These are phyloP conservation scores for Pungitius pungitius DNA, from an alignment of 2,113 vertebrate genomes.

Conservation along the genomic window DNA sequence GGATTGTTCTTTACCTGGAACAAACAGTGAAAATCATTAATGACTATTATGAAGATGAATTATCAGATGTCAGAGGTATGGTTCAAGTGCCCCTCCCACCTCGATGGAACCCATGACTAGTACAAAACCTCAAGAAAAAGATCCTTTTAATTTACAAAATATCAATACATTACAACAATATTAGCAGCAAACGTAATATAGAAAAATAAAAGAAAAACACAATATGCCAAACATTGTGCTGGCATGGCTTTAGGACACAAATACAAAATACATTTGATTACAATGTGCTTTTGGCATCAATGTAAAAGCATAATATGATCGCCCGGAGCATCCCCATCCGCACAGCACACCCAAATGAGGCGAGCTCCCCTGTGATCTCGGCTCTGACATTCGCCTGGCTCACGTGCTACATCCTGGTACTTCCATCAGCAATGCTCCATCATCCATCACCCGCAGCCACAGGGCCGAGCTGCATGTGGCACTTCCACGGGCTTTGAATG, in stretches of 20 bases:
- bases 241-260: background rate
- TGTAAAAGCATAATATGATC: background rate
- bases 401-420: conserved; percentile 71
- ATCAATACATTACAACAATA: conserved; percentile 21
- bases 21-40: conserved; percentile 3
- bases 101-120: background rate
- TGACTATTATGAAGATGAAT: background rate
- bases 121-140: background rate
- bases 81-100: background rate
- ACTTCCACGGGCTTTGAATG: conserved; percentile 65
- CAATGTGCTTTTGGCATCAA: background rate
- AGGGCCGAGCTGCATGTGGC: conserved; percentile 75
- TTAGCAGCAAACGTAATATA: background rate
- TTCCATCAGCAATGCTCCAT: conserved; percentile 67
- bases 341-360: conserved; percentile 17
- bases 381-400: conserved; percentile 63
- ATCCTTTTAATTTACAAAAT: background rate
- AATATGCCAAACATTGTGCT: background rate
- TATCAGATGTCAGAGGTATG: background rate
- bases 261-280: background rate
- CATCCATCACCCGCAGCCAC: conserved; percentile 71
- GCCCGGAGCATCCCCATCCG: background rate
- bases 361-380: conserved; percentile 14
- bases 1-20: conserved; percentile 68
- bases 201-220: background rate